These are phyloP conservation scores for Cuniculus paca DNA, from an alignment of 2,797 vertebrate genomes.

Conservation along the genomic window DNA sequence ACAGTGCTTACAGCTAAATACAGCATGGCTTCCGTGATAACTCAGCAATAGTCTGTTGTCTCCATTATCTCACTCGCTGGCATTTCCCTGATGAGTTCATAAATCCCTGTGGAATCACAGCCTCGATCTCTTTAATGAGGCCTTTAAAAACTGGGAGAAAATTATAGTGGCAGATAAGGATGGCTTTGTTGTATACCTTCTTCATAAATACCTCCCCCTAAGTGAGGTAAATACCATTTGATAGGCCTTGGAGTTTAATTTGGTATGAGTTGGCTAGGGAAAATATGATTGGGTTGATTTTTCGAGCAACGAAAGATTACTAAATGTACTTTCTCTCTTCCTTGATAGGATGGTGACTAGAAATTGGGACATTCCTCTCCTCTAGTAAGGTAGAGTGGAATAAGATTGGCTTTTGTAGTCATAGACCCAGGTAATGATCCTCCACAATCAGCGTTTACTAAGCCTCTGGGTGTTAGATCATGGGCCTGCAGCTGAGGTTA, in stretches of 20 bases:
- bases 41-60: constrained; percentile 69
- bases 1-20: constrained; percentile 65
- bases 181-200: neutral
- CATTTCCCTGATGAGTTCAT: constrained; percentile 72
- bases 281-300: neutral
- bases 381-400: neutral
- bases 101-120: constrained; percentile 75
- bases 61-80: constrained; percentile 62
- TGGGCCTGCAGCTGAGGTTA: neutral
- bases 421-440: neutral
- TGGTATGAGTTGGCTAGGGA: neutral
- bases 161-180: constrained; percentile 59
- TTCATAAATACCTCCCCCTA: neutral
- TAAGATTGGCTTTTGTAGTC: neutral
- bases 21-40: constrained; percentile 65
- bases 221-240: neutral
- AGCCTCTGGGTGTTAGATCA: neutral
- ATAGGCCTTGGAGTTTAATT: neutral
- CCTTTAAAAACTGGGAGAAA: constrained; percentile 60
- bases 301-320: neutral
- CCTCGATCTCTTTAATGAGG: constrained; percentile 73
- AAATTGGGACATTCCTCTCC: neutral
- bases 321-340: neutral
- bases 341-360: neutral
- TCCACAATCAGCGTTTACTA: neutral